Base-by-base conservation (phyloP, 1,140 invertebrate genomes). In the Thaumatotibia leucotreta region DNA sequence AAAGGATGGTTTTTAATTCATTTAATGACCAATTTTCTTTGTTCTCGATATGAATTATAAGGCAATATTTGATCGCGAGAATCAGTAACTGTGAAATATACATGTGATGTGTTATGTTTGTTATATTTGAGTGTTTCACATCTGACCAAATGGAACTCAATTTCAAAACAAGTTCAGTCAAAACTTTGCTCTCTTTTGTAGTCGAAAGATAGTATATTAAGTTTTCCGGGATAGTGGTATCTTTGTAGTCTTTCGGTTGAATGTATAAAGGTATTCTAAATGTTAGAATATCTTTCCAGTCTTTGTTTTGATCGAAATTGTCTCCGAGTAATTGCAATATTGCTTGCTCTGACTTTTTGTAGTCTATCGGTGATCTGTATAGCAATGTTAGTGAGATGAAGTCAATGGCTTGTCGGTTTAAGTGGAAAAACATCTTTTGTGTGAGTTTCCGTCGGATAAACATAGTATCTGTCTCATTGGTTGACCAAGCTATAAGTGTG, bases 61-160 rank as follows among this genome's bases (percentile, higher is more conserved):
- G 89, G 2, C 95, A 73, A 73, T 92, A 91, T 71, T 91, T 93
- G 0, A 94, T 76, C 1, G 93, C 92, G 0, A 95, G 73, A 8
- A 98, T 79, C 0, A 98, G 89, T n/a, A 95, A 83, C 81, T 95
- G 94, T 0, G 95, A 95, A 8, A 97, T 92, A 70, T 95, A 96
- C 64, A 95, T 83, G 72, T 97, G 97, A 70, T 98, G 96, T 31
- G 95, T 93, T 61, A 95, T 89, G 35, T 95, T 93, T 0, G 94
- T 93, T 58, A 95, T 94, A 66, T 93, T 94, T 1, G 96, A 76
- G 0, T 94, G 92, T 72, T 93, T 94, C 52, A 93, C 93, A 79
- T 96, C 94, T 0, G 94, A 92, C 97, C 97, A 98, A 54, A 95
- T 91, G 2, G 91, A 87, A 6, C 94, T 68, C 39, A 96, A 72